Evolutionary conservation across 2,113 vertebrate genomes (phyloP).

Genomic region (Xiphophorus hellerii): DNA sequence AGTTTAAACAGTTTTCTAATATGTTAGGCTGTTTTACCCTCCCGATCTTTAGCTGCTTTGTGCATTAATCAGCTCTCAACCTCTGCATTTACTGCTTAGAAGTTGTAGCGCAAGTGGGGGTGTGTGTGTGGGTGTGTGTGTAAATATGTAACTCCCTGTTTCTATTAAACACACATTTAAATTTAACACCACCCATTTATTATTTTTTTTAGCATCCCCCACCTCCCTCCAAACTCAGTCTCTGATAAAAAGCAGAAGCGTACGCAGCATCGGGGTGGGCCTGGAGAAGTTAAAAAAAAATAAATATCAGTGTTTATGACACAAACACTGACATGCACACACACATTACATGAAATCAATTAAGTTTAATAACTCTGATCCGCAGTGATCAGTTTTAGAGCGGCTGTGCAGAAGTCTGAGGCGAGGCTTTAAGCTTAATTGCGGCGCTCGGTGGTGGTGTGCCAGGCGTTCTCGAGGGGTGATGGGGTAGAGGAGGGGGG

Average conservation of each 20-base stretch:
- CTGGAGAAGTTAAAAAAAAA: not conserved
- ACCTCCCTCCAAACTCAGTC: constrained; percentile 8
- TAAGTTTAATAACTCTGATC: constrained; percentile 61
- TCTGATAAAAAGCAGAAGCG: constrained; percentile 31
- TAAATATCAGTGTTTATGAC: constrained; percentile 17
- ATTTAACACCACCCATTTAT: constrained; percentile 31
- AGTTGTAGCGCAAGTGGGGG: not conserved
- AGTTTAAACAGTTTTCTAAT: constrained; percentile 29
- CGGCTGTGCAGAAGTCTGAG: constrained; percentile 58
- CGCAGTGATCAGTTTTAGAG: constrained; percentile 63
- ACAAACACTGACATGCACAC: constrained; percentile 36
- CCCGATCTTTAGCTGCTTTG: not conserved
- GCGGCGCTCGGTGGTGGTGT: constrained; percentile 55
- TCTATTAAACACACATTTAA: constrained; percentile 39
- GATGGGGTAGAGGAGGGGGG: constrained; percentile 25
- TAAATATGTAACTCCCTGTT: constrained; percentile 7
- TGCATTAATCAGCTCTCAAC: not conserved
- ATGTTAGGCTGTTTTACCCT: constrained; percentile 19
- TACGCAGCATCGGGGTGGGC: constrained; percentile 3
- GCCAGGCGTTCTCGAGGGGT: constrained; percentile 52
- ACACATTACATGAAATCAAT: constrained; percentile 65
- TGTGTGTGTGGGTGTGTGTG: too few relatives aligned
- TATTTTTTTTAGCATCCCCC: constrained; percentile 24
- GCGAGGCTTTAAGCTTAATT: constrained; percentile 69
- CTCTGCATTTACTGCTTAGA: not conserved